These are phyloP conservation scores for Pluvianellus socialis DNA, from an alignment of 2,113 vertebrate genomes.

Conservation along the genomic window DNA sequence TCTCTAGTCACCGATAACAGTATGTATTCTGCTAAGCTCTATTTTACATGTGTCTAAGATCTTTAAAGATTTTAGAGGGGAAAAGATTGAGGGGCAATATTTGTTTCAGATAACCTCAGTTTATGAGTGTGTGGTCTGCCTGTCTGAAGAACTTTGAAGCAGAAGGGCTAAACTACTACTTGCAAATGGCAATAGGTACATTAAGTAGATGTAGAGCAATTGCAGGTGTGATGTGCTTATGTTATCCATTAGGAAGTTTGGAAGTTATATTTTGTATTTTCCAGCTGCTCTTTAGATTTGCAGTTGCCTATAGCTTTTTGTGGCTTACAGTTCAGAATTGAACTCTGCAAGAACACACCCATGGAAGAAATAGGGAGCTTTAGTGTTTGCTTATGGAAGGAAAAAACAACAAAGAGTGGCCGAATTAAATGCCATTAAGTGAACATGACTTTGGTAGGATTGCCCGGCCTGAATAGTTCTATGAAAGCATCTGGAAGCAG, in stretches of 20 bases:
- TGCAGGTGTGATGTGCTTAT: not conserved
- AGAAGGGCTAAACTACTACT: not conserved
- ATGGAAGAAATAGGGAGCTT: not conserved
- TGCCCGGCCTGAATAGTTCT: not conserved
- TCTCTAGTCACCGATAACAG: not conserved
- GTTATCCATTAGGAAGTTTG: not conserved
- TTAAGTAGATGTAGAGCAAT: not conserved
- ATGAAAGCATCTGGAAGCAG: not conserved
- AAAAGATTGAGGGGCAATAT: not conserved
- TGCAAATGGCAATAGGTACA: not conserved
- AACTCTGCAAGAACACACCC: not conserved
- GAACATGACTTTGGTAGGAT: not conserved
- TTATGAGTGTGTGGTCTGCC: not conserved
- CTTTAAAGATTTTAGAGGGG: not conserved
- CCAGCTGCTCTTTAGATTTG: not conserved
- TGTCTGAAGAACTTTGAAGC: not conserved
- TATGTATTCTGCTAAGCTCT: not conserved
- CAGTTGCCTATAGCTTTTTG: not conserved
- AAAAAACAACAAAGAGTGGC: not conserved
- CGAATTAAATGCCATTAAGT: not conserved
- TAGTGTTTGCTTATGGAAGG: not conserved
- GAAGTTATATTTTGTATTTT: not conserved
- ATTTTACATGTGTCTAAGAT: slow-evolving; percentile 6
- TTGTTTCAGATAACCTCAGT: not conserved
- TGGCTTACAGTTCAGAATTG: not conserved